These are phyloP conservation scores for Limnodromus scolopaceus DNA, from an alignment of 2,797 vertebrate genomes.

Conservation along the genomic window DNA sequence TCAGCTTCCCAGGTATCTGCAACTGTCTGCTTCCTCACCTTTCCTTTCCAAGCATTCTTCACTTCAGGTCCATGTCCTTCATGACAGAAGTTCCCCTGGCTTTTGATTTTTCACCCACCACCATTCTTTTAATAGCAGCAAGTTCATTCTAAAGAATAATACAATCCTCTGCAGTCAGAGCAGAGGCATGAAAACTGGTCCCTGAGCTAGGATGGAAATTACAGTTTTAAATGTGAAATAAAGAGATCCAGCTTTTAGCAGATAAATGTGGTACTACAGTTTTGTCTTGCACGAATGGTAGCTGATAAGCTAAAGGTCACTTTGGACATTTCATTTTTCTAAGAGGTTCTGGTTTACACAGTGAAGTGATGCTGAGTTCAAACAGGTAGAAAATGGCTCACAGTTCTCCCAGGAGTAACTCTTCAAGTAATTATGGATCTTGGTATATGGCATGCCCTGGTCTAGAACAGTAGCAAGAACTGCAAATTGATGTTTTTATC, in stretches of 20 bases:
- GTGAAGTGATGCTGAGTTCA: background rate
- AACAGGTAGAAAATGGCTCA: background rate
- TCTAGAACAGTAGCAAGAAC: background rate
- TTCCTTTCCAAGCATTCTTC: background rate
- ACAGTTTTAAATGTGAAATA: background rate
- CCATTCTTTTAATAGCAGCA: background rate
- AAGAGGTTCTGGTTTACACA: background rate
- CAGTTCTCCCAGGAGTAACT: background rate
- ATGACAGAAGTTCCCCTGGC: background rate
- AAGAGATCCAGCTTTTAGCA: background rate
- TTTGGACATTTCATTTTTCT: background rate
- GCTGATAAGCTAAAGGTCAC: background rate
- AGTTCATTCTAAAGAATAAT: background rate
- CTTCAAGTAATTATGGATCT: background rate
- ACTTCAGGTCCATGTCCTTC: background rate
- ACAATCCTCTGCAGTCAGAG: background rate
- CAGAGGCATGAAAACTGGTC: background rate
- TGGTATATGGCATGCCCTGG: background rate
- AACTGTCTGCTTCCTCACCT: background rate
- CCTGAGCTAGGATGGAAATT: background rate
- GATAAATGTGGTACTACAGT: background rate
- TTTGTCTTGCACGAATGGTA: background rate
- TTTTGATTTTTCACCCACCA: background rate
- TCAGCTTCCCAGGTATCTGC: background rate
- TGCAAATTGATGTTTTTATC: background rate